phyloP scores from a whole-genome alignment of 53 echinoderm and acorn worm genomes.

The Luidia sarsii region DNA sequence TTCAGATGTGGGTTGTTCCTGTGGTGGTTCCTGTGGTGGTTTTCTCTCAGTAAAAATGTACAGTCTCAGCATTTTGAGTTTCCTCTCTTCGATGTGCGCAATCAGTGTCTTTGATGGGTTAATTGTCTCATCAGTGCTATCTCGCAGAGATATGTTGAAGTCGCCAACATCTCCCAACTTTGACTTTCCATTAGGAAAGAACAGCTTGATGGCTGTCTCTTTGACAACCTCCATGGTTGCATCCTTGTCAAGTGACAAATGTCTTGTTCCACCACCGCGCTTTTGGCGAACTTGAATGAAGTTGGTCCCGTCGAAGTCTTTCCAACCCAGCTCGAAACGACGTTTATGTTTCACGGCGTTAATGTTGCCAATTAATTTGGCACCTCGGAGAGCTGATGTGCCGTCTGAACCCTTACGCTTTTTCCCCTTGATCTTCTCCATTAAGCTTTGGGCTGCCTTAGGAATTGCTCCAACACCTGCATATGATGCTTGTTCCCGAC shows the following conservation, averaged over 20 bases:
- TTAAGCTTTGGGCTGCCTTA: constrained; percentile 2
- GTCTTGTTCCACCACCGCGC: constrained; percentile 11
- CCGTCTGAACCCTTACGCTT: neutral
- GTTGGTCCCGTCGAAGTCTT: neutral
- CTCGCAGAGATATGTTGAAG: constrained; percentile 7
- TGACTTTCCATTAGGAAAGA: constrained; percentile 27
- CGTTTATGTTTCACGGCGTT: constrained; percentile 11
- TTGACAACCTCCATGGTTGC: neutral
- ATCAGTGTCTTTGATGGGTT: neutral
- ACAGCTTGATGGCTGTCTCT: constrained; percentile 7
- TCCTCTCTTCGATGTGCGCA: neutral
- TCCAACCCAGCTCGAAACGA: neutral
- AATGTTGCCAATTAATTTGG: neutral
- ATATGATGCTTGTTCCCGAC: neutral
- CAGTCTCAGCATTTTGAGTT: constrained; percentile 26
- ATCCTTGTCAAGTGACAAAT: neutral
- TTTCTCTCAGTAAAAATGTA: constrained; percentile 11
- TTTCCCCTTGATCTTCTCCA: neutral
- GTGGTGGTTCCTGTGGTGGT: no score
- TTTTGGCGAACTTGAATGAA: neutral
- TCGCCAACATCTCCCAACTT: neutral
- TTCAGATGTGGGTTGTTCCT: neutral
- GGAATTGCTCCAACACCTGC: neutral
- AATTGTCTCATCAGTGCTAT: neutral
- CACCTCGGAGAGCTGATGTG: neutral